Evolutionary conservation across 2,113 vertebrate genomes (phyloP).

Genomic region (Entelurus aequoreus): DNA sequence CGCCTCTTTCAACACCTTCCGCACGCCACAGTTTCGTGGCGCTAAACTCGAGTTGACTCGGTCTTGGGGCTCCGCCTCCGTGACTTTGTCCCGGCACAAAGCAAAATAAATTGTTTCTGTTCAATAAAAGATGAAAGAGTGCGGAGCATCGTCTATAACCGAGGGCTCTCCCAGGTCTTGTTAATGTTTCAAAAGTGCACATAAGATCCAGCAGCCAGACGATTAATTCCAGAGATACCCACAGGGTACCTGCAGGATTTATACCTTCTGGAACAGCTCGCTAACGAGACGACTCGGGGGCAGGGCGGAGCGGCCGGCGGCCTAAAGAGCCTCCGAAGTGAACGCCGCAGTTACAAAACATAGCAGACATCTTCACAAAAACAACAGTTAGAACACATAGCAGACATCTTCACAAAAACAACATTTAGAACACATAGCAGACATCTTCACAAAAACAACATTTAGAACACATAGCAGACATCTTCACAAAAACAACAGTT

Average conservation of each 20-base stretch:
- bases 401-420: too few species aligned
- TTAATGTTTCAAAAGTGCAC: slow-evolving; percentile 80
- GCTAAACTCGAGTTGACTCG: too few species aligned
- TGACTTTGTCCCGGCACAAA: slow-evolving; percentile 36
- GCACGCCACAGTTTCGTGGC: too few species aligned
- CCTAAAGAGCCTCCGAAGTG: slow-evolving; percentile 69
- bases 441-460: too few species aligned
- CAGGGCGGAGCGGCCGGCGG: slow-evolving; percentile 42
- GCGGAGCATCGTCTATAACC: slow-evolving; percentile 55
- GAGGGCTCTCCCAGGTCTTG: slow-evolving; percentile 75
- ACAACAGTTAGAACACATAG: slow-evolving; percentile 34
- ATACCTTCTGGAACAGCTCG: slow-evolving; percentile 66
- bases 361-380: slow-evolving; percentile 67
- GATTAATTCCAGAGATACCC: slow-evolving; percentile 79
- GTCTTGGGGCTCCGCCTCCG: too few species aligned
- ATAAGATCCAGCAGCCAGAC: slow-evolving; percentile 77
- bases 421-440: too few species aligned
- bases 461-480: background rate
- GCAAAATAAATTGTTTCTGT: slow-evolving; percentile 81
- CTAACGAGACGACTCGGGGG: slow-evolving; percentile 55
- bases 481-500: too few species aligned
- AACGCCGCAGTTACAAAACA: slow-evolving; percentile 72
- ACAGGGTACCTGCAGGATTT: slow-evolving; percentile 77
- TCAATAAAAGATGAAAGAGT: slow-evolving; percentile 78
- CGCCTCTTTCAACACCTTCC: too few species aligned